Evolutionary conservation across 2,888 invertebrate species (phyloP), one percentile per base, ranked within the genome.

Genomic region (Schrankia costaestrigalis): DNA sequence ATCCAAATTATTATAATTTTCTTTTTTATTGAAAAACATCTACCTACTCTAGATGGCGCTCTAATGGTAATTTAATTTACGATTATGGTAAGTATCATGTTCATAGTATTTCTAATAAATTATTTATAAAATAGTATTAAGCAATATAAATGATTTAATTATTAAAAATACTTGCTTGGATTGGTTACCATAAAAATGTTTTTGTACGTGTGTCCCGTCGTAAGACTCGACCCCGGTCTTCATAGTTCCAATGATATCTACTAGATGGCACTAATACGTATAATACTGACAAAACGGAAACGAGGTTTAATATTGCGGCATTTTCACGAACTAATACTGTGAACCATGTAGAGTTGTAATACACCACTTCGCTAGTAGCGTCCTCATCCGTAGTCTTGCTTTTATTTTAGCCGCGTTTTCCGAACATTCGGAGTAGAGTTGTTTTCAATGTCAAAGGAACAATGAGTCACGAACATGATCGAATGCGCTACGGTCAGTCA

Each of bases 381-480:
- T 31, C 29, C 36, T 12, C 42, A n/a, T 2, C 3, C 11, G 2
- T 14, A 11, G n/a, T n/a, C n/a, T n/a, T 13, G 10, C 21, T 46
- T 31, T 41, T 35, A 26, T 29, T 29, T 39, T 46, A 27, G 41
- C 11, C 25, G 46, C 21, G 15, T 49, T 48, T 47, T 47, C 35
- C 31, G 28, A 11, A 9, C 28, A 26, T 41, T 36, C 37, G 27
- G 25, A 23, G 43, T 63, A 61, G 63, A 60, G 58, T 61, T 60
- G 62, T 48, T 47, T 42, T 56, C 52, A 48, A 44, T 63, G 63
- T 63, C 63, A 64, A 54, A 43, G 40, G 61, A 57, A 53, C 59
- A 59, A 61, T 71, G 73, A 70, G 48, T 72, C 71, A 63, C 51
- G 32, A 40, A 36, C 35, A 21, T 54, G 61, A 71, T 72, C 71